These are phyloP conservation scores for Acheta domesticus DNA, from an alignment of 2,888 invertebrate species.

Conservation along the genomic window DNA sequence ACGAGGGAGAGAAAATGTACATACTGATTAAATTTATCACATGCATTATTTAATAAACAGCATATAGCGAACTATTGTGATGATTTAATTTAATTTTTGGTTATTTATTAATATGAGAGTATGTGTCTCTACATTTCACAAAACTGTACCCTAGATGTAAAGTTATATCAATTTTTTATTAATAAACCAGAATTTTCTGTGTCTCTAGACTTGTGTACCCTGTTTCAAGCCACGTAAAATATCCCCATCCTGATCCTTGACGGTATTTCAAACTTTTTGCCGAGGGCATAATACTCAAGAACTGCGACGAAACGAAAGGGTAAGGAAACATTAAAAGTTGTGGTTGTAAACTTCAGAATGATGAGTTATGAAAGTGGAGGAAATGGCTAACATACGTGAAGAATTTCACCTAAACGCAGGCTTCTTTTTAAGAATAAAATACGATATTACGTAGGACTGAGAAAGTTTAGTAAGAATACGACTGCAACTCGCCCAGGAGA, in stretches of 20 bases:
- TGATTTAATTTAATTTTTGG: background rate
- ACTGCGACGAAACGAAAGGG: background rate
- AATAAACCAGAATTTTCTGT: conserved; percentile 23
- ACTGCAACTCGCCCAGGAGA: too few relatives aligned
- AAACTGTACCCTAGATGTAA: conserved; percentile 18
- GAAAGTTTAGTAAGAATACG: too few relatives aligned
- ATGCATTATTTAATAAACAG: background rate
- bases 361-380: background rate
- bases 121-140: conserved; percentile 11
- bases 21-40: background rate
- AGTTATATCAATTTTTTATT: conserved; percentile 11
- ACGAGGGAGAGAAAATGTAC: background rate
- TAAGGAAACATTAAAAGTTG: conserved; percentile 5
- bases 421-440: background rate
- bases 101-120: background rate
- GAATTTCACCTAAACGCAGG: conserved; percentile 1
- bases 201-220: background rate
- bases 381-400: conserved; percentile 7
- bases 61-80: background rate
- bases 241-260: background rate
- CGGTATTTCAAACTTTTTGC: background rate
- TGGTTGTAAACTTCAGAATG: conserved; percentile 4
- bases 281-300: background rate
- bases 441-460: background rate
- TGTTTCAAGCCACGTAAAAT: background rate